Conservation (phyloP, 2,888 invertebrate genomes). For the Orchesella flavescens region DNA sequence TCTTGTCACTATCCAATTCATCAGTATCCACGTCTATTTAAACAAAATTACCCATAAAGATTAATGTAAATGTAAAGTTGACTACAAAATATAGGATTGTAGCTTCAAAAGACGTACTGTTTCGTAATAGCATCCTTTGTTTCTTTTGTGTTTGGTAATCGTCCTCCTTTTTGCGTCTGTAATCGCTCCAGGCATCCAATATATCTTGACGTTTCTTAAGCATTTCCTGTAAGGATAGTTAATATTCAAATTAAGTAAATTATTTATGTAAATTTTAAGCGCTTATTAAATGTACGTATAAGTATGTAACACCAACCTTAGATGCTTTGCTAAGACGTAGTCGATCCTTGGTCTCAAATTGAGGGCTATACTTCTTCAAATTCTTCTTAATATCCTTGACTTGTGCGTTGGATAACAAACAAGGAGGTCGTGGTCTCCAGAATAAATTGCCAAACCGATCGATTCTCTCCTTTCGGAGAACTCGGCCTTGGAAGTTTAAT, state of each 20-base stretch:
- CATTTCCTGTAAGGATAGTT: conserved; percentile 78
- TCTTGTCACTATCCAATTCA: conserved; percentile 87
- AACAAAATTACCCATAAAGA: no score
- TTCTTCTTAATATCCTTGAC: conserved; percentile 97
- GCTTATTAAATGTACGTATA: no score
- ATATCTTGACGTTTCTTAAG: conserved; percentile 92
- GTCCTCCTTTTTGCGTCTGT: conserved; percentile 83
- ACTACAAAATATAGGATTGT: background rate
- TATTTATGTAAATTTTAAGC: no score
- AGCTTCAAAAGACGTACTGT: conserved; percentile 80
- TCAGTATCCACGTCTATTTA: conserved; percentile 96
- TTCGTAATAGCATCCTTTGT: conserved; percentile 87
- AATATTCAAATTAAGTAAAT: no score
- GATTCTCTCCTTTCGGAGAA: conserved; percentile 86
- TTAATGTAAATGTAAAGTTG: conserved; percentile 70
- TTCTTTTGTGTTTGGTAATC: conserved; percentile 87
- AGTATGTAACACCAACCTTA: conserved; percentile 77
- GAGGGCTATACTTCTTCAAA: conserved; percentile 95
- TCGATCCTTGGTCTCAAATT: conserved; percentile 97
- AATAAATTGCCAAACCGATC: conserved; percentile 95
- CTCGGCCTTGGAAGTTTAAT: conserved; percentile 95
- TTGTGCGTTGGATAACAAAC: conserved; percentile 86
- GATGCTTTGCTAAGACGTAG: conserved; percentile 93
- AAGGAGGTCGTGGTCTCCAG: conserved; percentile 95
- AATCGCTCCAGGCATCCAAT: conserved; percentile 89